Evolutionary conservation across 2,888 invertebrate species (phyloP).

Genomic region (Strigamia maritima): DNA sequence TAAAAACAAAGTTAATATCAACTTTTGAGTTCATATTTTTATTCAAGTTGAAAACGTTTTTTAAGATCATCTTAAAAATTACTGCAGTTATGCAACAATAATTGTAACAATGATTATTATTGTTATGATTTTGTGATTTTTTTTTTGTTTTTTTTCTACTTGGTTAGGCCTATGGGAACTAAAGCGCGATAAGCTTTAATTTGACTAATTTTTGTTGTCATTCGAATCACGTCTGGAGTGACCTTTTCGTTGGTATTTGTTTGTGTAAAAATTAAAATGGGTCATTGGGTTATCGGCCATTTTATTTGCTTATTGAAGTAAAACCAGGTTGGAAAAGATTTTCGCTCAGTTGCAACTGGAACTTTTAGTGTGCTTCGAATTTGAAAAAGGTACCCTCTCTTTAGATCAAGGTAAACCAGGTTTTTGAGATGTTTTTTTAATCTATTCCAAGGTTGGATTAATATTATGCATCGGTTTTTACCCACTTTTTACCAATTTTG

Average conservation of each 20-base stretch:
- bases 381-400: not conserved
- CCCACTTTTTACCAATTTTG: not conserved
- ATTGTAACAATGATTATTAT: too few relatives aligned
- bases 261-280: slow-evolving; percentile 29
- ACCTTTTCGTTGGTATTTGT: slow-evolving; percentile 1
- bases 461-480: slow-evolving; percentile 8
- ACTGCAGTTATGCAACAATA: too few relatives aligned
- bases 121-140: too few relatives aligned
- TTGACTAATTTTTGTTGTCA: not conserved
- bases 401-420: slow-evolving; percentile 20
- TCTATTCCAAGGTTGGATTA: slow-evolving; percentile 23
- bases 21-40: too few relatives aligned
- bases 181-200: not conserved
- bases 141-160: too few relatives aligned
- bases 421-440: not conserved
- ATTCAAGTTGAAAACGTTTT: too few relatives aligned
- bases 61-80: too few relatives aligned
- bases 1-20: too few relatives aligned
- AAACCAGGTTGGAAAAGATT: slow-evolving; percentile 9
- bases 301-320: slow-evolving; percentile 27
- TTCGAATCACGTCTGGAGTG: slow-evolving; percentile 14
- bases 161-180: too few relatives aligned
- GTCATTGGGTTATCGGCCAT: slow-evolving; percentile 34
- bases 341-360: not conserved
- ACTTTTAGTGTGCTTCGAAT: not conserved